Evolutionary conservation across 2,113 vertebrate species (phyloP).

Genomic region (Hirundichthys speculiger): DNA sequence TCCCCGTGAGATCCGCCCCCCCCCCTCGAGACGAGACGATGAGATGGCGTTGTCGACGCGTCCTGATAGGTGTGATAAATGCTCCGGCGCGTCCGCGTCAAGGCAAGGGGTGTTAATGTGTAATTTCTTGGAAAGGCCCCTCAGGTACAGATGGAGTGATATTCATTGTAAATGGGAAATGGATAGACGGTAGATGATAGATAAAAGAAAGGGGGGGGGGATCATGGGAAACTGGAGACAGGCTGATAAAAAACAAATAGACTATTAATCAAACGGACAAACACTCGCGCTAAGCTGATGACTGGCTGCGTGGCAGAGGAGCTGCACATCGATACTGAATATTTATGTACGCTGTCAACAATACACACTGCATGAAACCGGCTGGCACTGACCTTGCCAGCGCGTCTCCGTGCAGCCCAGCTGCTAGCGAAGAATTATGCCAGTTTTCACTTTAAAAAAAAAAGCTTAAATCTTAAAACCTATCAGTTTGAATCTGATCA

Average conservation of each 20-base stretch:
- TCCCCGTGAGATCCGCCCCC: conserved; percentile 4
- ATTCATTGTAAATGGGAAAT: conserved; percentile 71
- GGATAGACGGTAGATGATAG: conserved; percentile 45
- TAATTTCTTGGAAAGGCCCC: conserved; percentile 67
- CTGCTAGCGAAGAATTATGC: no score
- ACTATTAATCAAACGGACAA: conserved; percentile 46
- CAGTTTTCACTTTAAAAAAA: no score
- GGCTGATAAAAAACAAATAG: conserved; percentile 53
- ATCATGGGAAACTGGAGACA: conserved; percentile 32
- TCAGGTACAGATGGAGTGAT: conserved; percentile 55
- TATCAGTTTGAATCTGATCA: no score
- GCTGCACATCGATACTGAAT: neutral
- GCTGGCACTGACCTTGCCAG: no score
- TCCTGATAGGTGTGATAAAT: conserved; percentile 76
- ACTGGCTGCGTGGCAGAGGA: neutral
- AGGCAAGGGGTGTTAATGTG: conserved; percentile 70
- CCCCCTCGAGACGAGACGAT: conserved; percentile 36
- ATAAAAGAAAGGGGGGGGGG: conserved; percentile 5
- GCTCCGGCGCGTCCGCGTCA: conserved; percentile 68
- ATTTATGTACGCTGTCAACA: neutral
- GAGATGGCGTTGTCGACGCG: conserved; percentile 60
- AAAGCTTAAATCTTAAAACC: no score
- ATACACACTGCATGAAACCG: neutral
- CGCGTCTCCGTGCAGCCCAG: no score
- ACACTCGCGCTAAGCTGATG: conserved; percentile 26